Evolutionary conservation across 2,113 vertebrate species (phyloP).

Genomic region (Diphyllodes magnificus): DNA sequence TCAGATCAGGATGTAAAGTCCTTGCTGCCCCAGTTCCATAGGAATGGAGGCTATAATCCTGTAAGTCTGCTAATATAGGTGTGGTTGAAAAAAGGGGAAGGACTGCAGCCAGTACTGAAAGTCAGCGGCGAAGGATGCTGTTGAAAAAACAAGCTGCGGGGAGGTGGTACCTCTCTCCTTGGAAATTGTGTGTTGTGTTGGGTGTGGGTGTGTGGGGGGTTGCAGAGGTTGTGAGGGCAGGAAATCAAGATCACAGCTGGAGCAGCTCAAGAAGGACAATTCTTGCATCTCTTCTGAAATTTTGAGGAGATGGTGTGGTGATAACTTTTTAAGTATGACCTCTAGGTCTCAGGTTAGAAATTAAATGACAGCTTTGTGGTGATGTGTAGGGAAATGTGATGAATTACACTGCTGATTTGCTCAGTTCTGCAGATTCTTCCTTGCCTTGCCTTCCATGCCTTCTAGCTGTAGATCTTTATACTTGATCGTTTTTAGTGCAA

Average conservation of each 20-base stretch:
- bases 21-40: slow-evolving; percentile 4
- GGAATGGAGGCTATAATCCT: slow-evolving; percentile 1
- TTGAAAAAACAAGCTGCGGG: not conserved
- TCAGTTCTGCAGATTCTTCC: not conserved
- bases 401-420: not conserved
- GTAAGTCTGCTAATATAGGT: slow-evolving; percentile 6
- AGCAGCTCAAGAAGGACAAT: not conserved
- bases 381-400: not conserved
- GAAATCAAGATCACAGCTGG: not conserved
- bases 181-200: not conserved
- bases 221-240: not conserved
- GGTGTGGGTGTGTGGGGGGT: accelerated
- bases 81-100: not conserved
- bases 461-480: not conserved
- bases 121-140: not conserved
- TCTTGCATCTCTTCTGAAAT: not conserved
- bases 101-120: not conserved
- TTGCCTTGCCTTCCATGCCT: not conserved
- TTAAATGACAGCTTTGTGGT: not conserved
- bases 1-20: slow-evolving; percentile 5
- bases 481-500: not conserved
- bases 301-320: not conserved
- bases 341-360: not conserved
- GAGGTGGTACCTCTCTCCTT: not conserved
- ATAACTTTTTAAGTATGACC: not conserved